Percentiles rank a stretch among this genome's conserved stretches.
Conservation (phyloP, 2,113 vertebrate genomes). For the Stigmatopora argus region DNA sequence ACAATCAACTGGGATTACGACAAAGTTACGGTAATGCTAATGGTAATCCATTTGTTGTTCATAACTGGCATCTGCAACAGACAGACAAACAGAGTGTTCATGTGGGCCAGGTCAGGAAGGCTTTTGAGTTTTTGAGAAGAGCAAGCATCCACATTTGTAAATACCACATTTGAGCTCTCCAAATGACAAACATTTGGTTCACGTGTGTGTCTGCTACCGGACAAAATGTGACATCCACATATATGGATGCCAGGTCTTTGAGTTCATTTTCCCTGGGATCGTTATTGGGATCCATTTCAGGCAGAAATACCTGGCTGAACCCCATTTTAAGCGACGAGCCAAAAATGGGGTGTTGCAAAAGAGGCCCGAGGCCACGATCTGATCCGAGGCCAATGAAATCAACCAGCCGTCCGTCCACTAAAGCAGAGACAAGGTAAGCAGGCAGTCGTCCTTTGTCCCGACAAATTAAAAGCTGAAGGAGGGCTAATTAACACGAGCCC, state of each 20-base stretch:
- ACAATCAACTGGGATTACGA: slow-evolving; percentile 49
- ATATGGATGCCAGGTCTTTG: no score
- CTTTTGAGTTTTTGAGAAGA: slow-evolving; percentile 32
- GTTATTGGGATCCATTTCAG: background rate
- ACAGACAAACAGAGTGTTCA: slow-evolving; percentile 57
- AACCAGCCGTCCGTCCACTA: slow-evolving; percentile 14
- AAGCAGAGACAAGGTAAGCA: slow-evolving; percentile 4
- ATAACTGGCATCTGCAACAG: slow-evolving; percentile 40
- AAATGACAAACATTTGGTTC: no score
- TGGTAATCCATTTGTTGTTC: slow-evolving; percentile 55
- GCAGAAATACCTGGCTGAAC: background rate
- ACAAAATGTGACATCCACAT: no score
- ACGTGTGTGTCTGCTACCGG: no score
- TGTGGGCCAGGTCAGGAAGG: slow-evolving; percentile 40
- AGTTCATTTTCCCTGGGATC: no score
- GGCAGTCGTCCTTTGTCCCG: slow-evolving; percentile 14
- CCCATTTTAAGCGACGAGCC: background rate
- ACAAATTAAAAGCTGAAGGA: slow-evolving; percentile 36
- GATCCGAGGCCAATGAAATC: slow-evolving; percentile 7
- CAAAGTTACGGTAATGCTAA: slow-evolving; percentile 36
- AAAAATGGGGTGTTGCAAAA: background rate
- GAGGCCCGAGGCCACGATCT: background rate
- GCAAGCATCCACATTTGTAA: no score
- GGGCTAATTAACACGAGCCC: slow-evolving; percentile 48
- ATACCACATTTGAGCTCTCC: no score